Evolutionary conservation across 53 echinoderm and acorn worm species (phyloP).

Genomic region (Zoroaster sp.): DNA sequence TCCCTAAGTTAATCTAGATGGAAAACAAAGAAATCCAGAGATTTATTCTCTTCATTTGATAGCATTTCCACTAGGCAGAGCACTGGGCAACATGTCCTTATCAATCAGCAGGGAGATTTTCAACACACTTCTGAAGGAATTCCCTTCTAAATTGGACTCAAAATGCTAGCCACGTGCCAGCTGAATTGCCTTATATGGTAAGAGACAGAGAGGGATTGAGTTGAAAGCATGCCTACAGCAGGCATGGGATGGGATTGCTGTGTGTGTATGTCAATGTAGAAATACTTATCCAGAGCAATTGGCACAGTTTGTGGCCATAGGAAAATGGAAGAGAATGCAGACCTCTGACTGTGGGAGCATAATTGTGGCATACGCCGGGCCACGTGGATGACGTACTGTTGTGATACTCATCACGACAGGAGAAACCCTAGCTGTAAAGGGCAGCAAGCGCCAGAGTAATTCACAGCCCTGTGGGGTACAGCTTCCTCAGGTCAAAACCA

Average conservation of each 20-base stretch:
- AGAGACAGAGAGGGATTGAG: slow-evolving; percentile 12
- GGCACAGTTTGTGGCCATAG: slow-evolving; percentile 29
- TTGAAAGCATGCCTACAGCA: slow-evolving; percentile 16
- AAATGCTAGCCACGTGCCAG: slow-evolving; percentile 46
- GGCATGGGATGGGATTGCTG: background rate
- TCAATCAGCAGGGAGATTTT: slow-evolving; percentile 24
- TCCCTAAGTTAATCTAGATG: background rate
- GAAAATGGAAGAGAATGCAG: slow-evolving; percentile 25
- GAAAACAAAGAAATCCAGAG: background rate
- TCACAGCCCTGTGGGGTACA: background rate
- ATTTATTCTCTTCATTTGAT: background rate
- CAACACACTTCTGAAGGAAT: slow-evolving; percentile 39
- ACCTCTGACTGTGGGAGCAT: slow-evolving; percentile 20
- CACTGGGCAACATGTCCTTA: background rate
- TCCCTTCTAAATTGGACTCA: slow-evolving; percentile 44
- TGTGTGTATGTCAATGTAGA: background rate
- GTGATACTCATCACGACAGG: background rate
- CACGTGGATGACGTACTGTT: slow-evolving; percentile 32
- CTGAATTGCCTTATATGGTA: slow-evolving; percentile 52
- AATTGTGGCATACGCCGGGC: slow-evolving; percentile 29
- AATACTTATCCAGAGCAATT: background rate
- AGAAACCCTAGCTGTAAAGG: background rate
- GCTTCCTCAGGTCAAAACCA: background rate
- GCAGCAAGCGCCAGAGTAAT: slow-evolving; percentile 2
- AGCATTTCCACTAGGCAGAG: background rate